A percentile compares a stretch with the other conserved stretches of the same genome.
These are phyloP conservation scores for Genyomyrus donnyi DNA, from an alignment of 2,113 vertebrate species.

Conservation along the genomic window DNA sequence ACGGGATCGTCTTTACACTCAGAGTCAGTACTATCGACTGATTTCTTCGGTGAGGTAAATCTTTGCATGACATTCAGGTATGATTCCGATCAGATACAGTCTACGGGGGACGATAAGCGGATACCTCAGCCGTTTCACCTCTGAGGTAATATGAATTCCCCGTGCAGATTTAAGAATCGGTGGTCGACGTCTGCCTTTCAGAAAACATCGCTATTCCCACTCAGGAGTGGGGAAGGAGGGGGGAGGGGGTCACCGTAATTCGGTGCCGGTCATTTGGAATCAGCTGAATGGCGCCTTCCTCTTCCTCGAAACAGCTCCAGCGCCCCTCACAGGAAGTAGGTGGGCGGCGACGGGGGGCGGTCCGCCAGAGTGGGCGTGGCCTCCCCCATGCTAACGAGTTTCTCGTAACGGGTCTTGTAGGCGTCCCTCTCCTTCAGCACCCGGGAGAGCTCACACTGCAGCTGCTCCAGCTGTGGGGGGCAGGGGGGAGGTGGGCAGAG, in stretches of 20 bases:
- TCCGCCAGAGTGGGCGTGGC: constrained; percentile 42
- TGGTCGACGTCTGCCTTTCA: background rate
- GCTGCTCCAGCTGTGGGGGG: constrained; percentile 53
- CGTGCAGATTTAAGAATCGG: background rate
- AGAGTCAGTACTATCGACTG: background rate
- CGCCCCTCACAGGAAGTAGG: constrained; percentile 63
- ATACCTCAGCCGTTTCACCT: background rate
- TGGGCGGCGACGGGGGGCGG: constrained; percentile 58
- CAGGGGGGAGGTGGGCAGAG: background rate
- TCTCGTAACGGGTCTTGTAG: constrained; percentile 73
- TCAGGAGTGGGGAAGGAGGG: background rate
- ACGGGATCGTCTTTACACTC: background rate
- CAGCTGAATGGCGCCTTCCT: background rate
- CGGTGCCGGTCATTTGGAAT: background rate
- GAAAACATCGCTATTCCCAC: background rate
- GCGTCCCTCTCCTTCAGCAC: constrained; percentile 65
- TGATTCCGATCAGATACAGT: background rate
- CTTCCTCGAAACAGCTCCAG: background rate
- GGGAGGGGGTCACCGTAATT: background rate
- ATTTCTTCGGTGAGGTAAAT: background rate
- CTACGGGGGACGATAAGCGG: background rate
- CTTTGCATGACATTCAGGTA: background rate
- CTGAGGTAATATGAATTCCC: background rate
- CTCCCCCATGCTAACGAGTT: constrained; percentile 55
- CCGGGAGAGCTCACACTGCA: constrained; percentile 66